Conservation (phyloP, 2,888 invertebrate species). For the Chrysotoxum bicinctum region DNA sequence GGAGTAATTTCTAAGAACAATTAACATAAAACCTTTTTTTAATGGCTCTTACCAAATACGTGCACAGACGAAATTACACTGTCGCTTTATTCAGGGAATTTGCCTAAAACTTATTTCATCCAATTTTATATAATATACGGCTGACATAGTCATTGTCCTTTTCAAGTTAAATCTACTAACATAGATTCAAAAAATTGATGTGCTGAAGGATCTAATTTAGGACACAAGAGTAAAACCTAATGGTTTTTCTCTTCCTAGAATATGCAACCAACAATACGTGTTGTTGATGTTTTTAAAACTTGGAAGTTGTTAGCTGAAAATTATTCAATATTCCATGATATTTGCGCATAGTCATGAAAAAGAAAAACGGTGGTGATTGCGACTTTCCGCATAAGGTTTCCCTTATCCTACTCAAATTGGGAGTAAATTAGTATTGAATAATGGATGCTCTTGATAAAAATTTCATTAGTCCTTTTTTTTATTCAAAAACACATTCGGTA, state of each 20-base stretch:
- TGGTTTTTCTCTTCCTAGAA: neutral
- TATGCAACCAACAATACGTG: neutral
- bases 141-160: neutral
- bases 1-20: neutral
- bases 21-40: constrained; percentile 5
- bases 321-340: neutral
- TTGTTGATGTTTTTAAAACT: neutral
- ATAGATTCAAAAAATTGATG: constrained; percentile 4
- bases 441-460: neutral
- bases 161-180: neutral
- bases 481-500: neutral
- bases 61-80: neutral
- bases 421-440: neutral
- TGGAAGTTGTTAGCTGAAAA: neutral
- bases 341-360: neutral
- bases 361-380: neutral
- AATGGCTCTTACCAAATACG: neutral
- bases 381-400: neutral
- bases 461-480: neutral
- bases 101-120: neutral
- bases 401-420: neutral
- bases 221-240: neutral
- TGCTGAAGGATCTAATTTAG: neutral
- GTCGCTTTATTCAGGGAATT: neutral
- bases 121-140: neutral